Conservation (phyloP, 2,888 invertebrate genomes). For the Spicauda simplicius region DNA sequence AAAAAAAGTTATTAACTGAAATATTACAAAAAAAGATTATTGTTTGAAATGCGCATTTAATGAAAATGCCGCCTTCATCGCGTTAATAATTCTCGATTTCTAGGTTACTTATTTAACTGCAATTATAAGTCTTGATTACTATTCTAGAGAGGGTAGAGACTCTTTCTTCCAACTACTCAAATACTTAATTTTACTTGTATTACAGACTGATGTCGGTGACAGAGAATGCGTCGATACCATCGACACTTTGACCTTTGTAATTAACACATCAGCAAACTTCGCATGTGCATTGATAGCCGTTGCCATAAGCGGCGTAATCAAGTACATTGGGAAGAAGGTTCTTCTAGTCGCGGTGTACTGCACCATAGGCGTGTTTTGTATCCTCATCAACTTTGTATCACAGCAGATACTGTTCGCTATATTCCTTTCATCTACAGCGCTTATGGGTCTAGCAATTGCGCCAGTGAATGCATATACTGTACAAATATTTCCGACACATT, state of each 20-base stretch:
- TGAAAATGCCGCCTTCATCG: no score
- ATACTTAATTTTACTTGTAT: not conserved
- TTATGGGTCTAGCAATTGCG: conserved; percentile 69
- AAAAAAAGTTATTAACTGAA: no score
- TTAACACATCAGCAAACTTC: conserved; percentile 64
- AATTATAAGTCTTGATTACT: no score
- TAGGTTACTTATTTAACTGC: no score
- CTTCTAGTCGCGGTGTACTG: conserved; percentile 60
- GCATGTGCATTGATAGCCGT: conserved; percentile 57
- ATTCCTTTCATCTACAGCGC: conserved; percentile 64
- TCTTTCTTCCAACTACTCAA: no score
- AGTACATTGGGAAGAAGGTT: conserved; percentile 70
- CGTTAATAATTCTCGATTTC: no score
- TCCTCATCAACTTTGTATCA: conserved; percentile 70
- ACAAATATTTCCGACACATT: conserved; percentile 75
- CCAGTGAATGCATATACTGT: conserved; percentile 76
- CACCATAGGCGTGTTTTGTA: conserved; percentile 62
- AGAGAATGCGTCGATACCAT: conserved; percentile 66
- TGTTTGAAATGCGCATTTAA: no score
- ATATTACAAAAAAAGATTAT: no score
- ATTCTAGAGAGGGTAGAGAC: no score
- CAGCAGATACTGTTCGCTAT: conserved; percentile 67
- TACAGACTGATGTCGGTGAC: not conserved
- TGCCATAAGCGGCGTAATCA: conserved; percentile 64
- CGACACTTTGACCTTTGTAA: conserved; percentile 63